Conservation (phyloP, 2,113 vertebrate genomes). For the Trematocara variabile region DNA sequence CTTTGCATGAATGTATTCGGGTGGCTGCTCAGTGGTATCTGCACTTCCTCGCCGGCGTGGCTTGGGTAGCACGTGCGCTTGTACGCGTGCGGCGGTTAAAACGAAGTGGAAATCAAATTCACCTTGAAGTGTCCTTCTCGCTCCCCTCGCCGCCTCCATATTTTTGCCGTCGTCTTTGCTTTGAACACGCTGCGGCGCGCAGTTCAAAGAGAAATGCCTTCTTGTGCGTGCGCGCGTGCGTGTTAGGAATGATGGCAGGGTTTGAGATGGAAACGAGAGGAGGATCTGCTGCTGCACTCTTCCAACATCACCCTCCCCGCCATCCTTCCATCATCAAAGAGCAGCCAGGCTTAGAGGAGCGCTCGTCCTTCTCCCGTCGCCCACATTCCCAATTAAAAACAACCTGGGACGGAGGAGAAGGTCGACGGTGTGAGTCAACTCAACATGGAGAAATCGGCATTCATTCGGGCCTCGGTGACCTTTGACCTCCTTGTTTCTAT, state of each 20-base stretch:
- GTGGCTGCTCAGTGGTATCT: slow-evolving; percentile 57
- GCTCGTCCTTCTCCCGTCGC: slow-evolving; percentile 47
- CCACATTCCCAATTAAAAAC: slow-evolving; percentile 56
- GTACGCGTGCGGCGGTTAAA: slow-evolving; percentile 53
- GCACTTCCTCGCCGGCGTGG: slow-evolving; percentile 68
- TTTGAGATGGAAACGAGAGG: slow-evolving; percentile 47
- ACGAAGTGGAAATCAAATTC: slow-evolving; percentile 80
- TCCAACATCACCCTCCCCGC: slow-evolving; percentile 19
- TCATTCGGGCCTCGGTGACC: neutral
- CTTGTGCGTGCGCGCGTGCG: slow-evolving; percentile 32
- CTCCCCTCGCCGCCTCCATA: slow-evolving; percentile 48
- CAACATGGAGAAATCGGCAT: neutral
- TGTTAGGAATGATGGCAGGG: slow-evolving; percentile 50
- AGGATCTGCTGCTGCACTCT: slow-evolving; percentile 36
- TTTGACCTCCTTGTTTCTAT: neutral
- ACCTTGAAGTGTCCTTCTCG: slow-evolving; percentile 78
- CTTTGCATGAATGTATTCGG: neutral
- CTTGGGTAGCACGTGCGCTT: neutral
- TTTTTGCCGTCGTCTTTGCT: slow-evolving; percentile 69
- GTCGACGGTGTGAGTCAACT: slow-evolving; percentile 6
- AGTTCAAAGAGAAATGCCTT: slow-evolving; percentile 73
- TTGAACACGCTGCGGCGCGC: slow-evolving; percentile 70
- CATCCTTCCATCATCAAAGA: slow-evolving; percentile 63
- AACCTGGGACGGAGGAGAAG: slow-evolving; percentile 44
- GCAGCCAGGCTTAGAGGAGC: slow-evolving; percentile 63